These are phyloP conservation scores for Zapornia atra DNA, from an alignment of 2,113 vertebrate genomes.

Conservation along the genomic window DNA sequence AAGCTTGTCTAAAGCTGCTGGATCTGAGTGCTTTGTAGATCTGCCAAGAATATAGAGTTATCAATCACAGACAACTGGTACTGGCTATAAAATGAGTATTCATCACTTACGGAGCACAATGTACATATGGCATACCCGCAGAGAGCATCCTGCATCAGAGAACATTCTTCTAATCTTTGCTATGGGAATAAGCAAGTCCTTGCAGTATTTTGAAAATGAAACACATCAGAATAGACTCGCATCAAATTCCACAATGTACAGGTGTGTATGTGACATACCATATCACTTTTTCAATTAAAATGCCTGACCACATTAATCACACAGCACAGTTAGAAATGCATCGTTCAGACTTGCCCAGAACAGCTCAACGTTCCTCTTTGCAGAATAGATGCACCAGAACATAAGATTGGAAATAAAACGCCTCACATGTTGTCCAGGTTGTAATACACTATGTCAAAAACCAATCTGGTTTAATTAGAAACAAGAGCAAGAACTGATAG, in stretches of 20 bases:
- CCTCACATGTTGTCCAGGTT: background rate
- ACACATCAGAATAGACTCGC: background rate
- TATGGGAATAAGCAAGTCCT: background rate
- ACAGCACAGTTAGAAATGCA: background rate
- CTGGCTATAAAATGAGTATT: background rate
- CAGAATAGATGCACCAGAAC: background rate
- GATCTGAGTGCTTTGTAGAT: background rate
- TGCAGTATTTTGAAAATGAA: background rate
- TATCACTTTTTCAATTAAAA: background rate
- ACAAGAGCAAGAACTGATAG: constrained; percentile 11
- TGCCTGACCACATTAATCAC: background rate
- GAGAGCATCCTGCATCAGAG: background rate
- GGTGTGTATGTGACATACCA: background rate
- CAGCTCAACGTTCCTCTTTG: background rate
- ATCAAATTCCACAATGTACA: background rate
- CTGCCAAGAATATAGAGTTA: background rate
- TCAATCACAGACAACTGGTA: background rate
- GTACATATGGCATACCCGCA: background rate
- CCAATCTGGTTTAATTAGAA: background rate
- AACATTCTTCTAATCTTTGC: background rate
- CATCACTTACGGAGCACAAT: constrained; percentile 2
- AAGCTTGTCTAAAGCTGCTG: background rate
- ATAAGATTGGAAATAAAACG: background rate
- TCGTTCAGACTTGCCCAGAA: background rate
- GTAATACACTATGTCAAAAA: constrained; percentile 7